These are phyloP conservation scores for Neuroterus valhalla DNA, from an alignment of 1,140 invertebrate species.

Conservation along the genomic window DNA sequence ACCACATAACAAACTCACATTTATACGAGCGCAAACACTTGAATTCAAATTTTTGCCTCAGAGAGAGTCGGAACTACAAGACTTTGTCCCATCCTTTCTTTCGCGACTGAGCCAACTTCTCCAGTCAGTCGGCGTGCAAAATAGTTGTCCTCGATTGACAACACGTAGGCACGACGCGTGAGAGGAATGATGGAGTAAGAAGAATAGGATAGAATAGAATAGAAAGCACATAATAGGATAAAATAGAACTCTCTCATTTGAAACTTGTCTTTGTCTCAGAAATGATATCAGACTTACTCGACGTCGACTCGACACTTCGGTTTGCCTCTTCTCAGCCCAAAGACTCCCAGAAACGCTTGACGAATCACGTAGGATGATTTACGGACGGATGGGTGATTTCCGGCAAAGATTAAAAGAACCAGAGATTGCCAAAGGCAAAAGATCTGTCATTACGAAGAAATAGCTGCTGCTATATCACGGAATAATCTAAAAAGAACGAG, in stretches of 20 bases:
- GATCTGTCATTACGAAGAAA: neutral
- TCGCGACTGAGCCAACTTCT: neutral
- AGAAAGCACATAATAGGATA: neutral
- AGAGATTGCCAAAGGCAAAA: neutral
- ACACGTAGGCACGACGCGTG: neutral
- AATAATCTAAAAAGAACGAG: neutral
- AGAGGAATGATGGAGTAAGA: neutral
- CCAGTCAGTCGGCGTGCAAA: neutral
- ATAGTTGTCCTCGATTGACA: neutral
- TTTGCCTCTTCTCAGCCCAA: neutral
- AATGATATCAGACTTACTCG: neutral
- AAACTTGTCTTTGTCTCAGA: conserved; percentile 12
- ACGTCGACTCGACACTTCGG: conserved; percentile 1
- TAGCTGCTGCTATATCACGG: neutral
- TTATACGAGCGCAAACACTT: conserved; percentile 2
- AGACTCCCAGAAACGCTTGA: conserved; percentile 13
- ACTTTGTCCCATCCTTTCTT: neutral
- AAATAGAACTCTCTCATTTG: conserved; percentile 17
- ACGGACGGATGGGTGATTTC: neutral
- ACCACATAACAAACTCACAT: neutral
- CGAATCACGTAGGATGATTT: neutral
- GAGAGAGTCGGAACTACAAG: neutral
- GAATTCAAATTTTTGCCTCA: neutral
- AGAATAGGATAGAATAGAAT: neutral
- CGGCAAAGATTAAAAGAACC: conserved; percentile 10